Percentiles rank a stretch among this genome's conserved stretches.
Conservation (phyloP, 2,113 vertebrate species). For the Dolichotis patagonum region DNA sequence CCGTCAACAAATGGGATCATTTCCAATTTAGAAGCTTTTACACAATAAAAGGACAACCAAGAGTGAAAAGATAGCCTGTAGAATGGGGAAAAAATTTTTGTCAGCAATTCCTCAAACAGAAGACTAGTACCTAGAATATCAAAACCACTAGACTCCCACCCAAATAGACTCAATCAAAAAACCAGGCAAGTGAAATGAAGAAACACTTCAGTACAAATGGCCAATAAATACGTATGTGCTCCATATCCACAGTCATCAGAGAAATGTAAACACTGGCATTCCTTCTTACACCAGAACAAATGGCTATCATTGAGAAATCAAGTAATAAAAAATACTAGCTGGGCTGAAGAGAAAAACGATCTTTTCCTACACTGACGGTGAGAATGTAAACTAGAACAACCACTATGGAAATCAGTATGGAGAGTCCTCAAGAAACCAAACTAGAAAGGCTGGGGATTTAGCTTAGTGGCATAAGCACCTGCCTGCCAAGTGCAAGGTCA, state of each 20-base stretch:
- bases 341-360: background rate
- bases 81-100: background rate
- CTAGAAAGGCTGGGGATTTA: too few species aligned
- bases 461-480: too few species aligned
- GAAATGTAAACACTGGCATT: background rate
- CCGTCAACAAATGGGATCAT: background rate
- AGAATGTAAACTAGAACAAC: background rate
- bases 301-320: background rate
- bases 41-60: background rate
- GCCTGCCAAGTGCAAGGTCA: too few species aligned
- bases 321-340: background rate
- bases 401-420: background rate
- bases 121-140: background rate
- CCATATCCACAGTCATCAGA: background rate
- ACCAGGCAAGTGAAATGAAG: background rate
- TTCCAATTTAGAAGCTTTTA: background rate
- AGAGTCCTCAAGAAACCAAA: background rate
- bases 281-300: background rate
- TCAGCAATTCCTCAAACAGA: background rate
- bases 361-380: background rate
- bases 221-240: background rate
- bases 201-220: background rate
- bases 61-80: background rate
- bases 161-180: background rate
- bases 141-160: background rate